These are phyloP conservation scores for Aurelia coerulea DNA, from an alignment of 30 jellyfish, hydroid and myxozoan species.

Conservation along the genomic window DNA sequence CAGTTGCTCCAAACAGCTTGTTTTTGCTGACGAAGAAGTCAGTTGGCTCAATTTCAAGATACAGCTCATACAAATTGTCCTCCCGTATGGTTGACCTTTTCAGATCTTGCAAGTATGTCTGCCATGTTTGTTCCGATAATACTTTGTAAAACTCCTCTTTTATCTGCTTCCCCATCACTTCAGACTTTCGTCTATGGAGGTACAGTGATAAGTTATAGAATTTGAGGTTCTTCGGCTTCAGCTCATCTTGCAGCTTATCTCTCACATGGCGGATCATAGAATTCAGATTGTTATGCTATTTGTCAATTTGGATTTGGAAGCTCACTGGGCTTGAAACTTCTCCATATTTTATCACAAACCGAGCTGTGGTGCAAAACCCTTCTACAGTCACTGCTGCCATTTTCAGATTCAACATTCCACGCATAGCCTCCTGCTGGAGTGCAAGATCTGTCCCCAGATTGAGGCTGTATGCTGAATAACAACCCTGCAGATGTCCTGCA, in stretches of 20 bases:
- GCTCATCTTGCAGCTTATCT: background rate
- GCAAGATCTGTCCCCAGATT: no score
- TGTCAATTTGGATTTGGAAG: background rate
- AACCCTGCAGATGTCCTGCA: no score
- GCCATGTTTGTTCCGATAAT: constrained; percentile 7
- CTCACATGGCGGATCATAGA: constrained; percentile 8
- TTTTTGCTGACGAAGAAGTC: background rate
- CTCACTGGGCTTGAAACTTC: background rate
- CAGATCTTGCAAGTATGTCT: constrained; percentile 6
- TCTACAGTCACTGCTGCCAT: no score
- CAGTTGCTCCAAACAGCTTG: background rate
- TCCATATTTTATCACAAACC: background rate
- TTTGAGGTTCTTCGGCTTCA: background rate
- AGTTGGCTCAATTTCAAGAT: background rate
- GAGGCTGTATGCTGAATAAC: no score
- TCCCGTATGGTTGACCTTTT: background rate
- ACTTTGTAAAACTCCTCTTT: constrained; percentile 12
- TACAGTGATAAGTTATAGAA: constrained; percentile 8
- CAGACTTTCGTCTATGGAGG: constrained; percentile 17
- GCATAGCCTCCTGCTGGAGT: no score
- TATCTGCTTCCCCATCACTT: constrained; percentile 23
- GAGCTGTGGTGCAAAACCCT: background rate
- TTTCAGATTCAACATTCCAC: no score
- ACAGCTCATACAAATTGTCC: constrained; percentile 4
- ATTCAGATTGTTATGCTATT: background rate